Evolutionary conservation across 2,888 invertebrate species (phyloP), one percentile per base, ranked within the genome.

Genomic region (Crepidodera aurea): DNA sequence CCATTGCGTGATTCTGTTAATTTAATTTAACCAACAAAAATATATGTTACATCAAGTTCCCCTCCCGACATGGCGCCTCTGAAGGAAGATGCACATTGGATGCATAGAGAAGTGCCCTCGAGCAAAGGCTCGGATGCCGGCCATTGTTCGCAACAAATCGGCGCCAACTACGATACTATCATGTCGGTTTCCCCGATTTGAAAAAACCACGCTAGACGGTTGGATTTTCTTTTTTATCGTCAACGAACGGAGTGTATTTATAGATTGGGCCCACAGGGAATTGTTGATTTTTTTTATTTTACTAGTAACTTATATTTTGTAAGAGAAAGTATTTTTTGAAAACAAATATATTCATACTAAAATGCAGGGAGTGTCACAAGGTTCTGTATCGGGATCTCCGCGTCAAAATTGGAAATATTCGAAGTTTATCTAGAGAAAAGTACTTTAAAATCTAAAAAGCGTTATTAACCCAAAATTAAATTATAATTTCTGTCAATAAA

Each of bases 71-170:
- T 19, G 19, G 8, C 15, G 19, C 6, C 42, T 4, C 42, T 42
- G 42, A 42, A 6, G 16, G 42, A 46, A 46, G 46, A 46, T 46
- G 46, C 25, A 22, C 25, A 46, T 22, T 5, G 44, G 12, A 16
- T 25, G 22, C 8, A 25, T 12, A 16, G 8, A 15, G 39, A 57
- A 48, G 39, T 57, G 13, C 48, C 57, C 27, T 34, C 4, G 39
- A 46, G 48, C 32, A 16, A 13, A 12, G 48, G 13, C 39, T 55
- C 57, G 57, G 16, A 57, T 16, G 48, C 37, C 57, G 15, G 39
- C 57, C 57, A 48, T 57, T 57, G 57, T 57, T 57, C 48, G 57
- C 48, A 39, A 57, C 57, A 57, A 57, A 57, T 48, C 57, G 57
- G 57, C 57, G 57, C 57, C 57, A 57, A 57, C 37, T 34, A 57